Conservation (phyloP, 1,140 invertebrate species). For the Solenopsis fugax region DNA sequence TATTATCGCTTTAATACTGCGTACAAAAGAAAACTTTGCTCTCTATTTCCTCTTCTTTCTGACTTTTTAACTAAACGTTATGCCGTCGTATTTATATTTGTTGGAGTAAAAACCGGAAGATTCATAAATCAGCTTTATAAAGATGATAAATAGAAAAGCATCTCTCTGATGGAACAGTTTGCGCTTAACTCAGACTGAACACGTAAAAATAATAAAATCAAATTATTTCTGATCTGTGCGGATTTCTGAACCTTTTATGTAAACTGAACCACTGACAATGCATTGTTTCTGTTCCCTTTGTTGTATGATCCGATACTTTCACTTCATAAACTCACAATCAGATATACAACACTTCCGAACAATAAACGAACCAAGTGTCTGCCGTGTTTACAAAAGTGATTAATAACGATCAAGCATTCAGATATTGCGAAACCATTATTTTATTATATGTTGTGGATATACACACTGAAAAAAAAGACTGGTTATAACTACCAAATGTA, state of each 20-base stretch:
- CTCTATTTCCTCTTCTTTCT: neutral
- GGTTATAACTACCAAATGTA: too few relatives aligned
- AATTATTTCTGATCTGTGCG: neutral
- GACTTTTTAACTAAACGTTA: neutral
- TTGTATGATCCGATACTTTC: neutral
- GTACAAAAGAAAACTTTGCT: too few relatives aligned
- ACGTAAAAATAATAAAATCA: neutral
- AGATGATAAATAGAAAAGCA: neutral
- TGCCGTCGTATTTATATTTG: neutral
- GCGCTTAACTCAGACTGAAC: neutral
- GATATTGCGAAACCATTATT: conserved; percentile 31
- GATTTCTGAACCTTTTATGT: neutral
- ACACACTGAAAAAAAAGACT: too few relatives aligned
- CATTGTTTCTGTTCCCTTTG: neutral
- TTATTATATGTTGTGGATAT: neutral
- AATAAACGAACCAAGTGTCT: conserved; percentile 1
- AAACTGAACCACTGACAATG: neutral
- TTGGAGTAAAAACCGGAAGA: neutral
- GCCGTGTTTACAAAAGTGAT: neutral
- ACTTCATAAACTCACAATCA: neutral
- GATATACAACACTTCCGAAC: neutral
- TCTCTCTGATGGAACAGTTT: neutral
- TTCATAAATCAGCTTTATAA: conserved; percentile 1
- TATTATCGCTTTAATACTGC: neutral
- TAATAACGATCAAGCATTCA: neutral